A percentile compares a stretch with the other conserved stretches of the same genome.
Conservation (phyloP, 1,140 invertebrate genomes). For the Drosophila neocordata region DNA sequence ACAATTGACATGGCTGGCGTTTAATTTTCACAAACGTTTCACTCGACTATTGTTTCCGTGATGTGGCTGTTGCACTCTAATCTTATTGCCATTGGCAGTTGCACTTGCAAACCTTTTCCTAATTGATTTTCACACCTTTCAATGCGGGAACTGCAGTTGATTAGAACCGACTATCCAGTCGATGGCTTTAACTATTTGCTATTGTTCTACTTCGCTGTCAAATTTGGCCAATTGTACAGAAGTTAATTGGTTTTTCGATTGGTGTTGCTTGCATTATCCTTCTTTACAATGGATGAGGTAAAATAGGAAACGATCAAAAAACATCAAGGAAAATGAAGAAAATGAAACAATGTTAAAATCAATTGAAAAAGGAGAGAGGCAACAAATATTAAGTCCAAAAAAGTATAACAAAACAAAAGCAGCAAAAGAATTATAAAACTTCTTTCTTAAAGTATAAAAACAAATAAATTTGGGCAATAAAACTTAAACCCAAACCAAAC, state of each 20-base stretch:
- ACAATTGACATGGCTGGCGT: neutral
- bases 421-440: too few species aligned
- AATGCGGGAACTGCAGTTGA: constrained; percentile 33
- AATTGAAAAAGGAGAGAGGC: too few species aligned
- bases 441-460: too few species aligned
- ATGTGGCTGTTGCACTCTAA: constrained; percentile 8
- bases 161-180: constrained; percentile 27
- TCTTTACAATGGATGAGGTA: constrained; percentile 10
- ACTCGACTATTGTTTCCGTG: constrained; percentile 5
- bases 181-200: neutral
- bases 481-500: constrained; percentile 11
- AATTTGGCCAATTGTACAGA: constrained; percentile 38
- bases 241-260: constrained; percentile 49
- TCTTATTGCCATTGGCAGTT: constrained; percentile 27
- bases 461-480: neutral
- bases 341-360: neutral
- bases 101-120: constrained; percentile 49
- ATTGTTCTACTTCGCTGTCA: constrained; percentile 29
- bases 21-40: constrained; percentile 1
- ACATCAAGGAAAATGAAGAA: neutral
- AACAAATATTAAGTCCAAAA: too few species aligned
- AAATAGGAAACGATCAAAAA: neutral
- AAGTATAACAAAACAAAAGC: too few species aligned
- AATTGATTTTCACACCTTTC: constrained; percentile 73
- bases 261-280: neutral